A percentile compares a stretch with the other conserved stretches of the same genome.
Evolutionary conservation across 2,797 vertebrate genomes (phyloP).

Genomic region (Tokudaia muenninki): DNA sequence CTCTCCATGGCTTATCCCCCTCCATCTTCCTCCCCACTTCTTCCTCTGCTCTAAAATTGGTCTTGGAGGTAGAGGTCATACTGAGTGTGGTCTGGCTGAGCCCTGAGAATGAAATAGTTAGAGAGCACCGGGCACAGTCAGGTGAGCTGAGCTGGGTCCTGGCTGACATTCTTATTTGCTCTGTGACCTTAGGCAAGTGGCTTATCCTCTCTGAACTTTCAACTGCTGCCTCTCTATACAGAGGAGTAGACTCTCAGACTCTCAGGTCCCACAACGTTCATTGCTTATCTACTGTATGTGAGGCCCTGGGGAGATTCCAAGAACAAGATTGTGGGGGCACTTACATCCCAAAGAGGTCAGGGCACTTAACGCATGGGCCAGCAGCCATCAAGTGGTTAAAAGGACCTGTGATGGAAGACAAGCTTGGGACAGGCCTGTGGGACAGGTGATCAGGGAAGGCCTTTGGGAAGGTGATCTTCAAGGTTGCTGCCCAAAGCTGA

Average conservation of each 20-base stretch:
- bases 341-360: background rate
- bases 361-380: background rate
- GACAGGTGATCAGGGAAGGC: background rate
- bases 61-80: background rate
- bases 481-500: background rate
- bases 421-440: background rate
- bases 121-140: background rate
- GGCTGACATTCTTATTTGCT: slow-evolving; percentile 9
- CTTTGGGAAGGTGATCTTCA: background rate
- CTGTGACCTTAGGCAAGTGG: slow-evolving; percentile 58
- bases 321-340: background rate
- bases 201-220: slow-evolving; percentile 65
- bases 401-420: background rate
- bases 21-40: background rate
- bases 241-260: background rate
- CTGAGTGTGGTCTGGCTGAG: background rate
- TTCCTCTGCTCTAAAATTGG: background rate
- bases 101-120: background rate
- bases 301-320: background rate
- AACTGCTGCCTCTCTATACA: background rate
- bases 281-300: background rate
- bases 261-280: background rate
- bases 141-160: background rate
- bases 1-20: background rate
- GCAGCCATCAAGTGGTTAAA: background rate